Conservation (phyloP, 2,113 vertebrate genomes). For the Psettodes erumei region DNA sequence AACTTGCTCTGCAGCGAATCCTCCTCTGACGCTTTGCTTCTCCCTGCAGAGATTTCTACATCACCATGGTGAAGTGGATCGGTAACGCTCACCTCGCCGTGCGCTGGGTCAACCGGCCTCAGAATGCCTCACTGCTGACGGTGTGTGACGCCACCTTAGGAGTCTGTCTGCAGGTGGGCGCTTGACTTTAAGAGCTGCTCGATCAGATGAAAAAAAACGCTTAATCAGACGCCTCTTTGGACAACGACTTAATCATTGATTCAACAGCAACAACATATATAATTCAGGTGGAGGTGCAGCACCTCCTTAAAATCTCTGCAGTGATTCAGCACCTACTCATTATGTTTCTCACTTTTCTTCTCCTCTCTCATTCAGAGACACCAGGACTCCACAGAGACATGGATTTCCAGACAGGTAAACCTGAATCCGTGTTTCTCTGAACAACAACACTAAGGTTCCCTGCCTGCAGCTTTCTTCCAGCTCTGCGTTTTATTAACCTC, state of each 20-base stretch:
- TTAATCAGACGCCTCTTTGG: too few species aligned
- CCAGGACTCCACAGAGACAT: slow-evolving; percentile 89
- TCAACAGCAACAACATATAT: neutral
- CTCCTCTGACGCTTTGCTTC: neutral
- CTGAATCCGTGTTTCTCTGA: neutral
- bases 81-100: slow-evolving; percentile 93
- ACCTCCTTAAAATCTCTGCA: neutral
- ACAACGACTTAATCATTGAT: neutral
- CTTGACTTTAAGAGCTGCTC: neutral
- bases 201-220: too few species aligned
- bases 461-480: too few species aligned
- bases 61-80: slow-evolving; percentile 97
- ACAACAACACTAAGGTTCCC: too few species aligned
- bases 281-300: neutral
- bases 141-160: slow-evolving; percentile 93
- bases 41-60: slow-evolving; percentile 89
- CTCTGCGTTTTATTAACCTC: neutral
- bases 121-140: slow-evolving; percentile 92
- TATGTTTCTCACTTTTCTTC: neutral
- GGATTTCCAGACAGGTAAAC: slow-evolving; percentile 94
- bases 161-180: slow-evolving; percentile 82
- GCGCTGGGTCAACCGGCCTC: slow-evolving; percentile 92
- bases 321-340: neutral
- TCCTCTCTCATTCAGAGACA: slow-evolving; percentile 85
- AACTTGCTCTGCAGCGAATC: neutral